Base-by-base conservation (phyloP, 2,113 vertebrate genomes). In the Todiramphus saurophagus region DNA sequence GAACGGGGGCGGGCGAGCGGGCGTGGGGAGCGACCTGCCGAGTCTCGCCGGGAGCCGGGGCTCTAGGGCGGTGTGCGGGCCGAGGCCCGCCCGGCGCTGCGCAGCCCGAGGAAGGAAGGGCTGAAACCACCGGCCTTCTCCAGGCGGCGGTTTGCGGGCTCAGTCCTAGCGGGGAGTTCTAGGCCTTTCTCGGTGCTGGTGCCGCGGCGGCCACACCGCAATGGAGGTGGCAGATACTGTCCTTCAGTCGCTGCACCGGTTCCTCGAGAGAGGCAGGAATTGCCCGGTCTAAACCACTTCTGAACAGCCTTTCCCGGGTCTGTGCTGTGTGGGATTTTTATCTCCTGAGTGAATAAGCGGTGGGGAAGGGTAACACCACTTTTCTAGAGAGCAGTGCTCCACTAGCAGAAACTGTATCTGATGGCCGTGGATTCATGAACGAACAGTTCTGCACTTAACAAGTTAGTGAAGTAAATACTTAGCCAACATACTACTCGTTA, bases 401-500 rank as follows among this genome's bases (percentile, higher is more conserved):
- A 0, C 20, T n/a, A 35, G 14, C 3, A 3, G 53, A 31, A 44
- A 8, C 11, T 13, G 18, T 8, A 3, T 6, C 5, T 81, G 48
- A 3, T 1, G 11, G 64, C 27, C 1, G 3, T 24, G 55, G 59
- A 14, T 39, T 55, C 37, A 9, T 13, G 8, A 59, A 5, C 13
- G 5, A 21, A 6, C 11, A 17, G 17, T 30, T 66, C 23, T 18
- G 5, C 0, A 0, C 18, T 50, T 44, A 30, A 19, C 10, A 41
- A 33, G 51, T n/a, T 86, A 16, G 1, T 2, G 7, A 13, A 43
- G 11, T 53, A n/a, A 31, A 46, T 37, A 13, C 51, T 16, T 55
- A 21, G 9, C 5, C 5, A 30, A 16, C 13, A 0, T 16, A 0
- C 4, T 62, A 9, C 28, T 55, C 2, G 0, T 43, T 39, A 8